Evolutionary conservation across 2,797 vertebrate species (phyloP).

Genomic region (Sitta carolinensis): DNA sequence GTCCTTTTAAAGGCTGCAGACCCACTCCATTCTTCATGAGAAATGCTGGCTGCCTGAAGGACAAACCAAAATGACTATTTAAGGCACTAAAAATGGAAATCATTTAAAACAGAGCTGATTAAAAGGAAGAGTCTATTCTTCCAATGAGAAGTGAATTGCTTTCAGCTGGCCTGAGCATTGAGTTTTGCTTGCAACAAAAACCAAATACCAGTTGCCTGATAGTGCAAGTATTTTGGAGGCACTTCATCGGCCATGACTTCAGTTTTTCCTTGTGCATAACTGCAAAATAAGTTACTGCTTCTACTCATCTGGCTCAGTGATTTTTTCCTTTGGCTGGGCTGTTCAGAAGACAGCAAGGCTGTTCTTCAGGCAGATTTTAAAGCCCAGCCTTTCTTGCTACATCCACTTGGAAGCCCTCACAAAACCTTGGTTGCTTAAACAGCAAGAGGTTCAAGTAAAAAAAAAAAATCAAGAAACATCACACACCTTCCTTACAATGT

Average conservation of each 20-base stretch:
- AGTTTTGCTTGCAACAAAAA: not conserved
- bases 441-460: not conserved
- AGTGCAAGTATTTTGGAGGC: constrained; percentile 29
- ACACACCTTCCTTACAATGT: not conserved
- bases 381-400: not conserved
- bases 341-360: not conserved
- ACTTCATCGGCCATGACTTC: not conserved
- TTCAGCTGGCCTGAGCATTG: constrained; percentile 45
- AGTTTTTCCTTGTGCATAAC: not conserved
- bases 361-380: not conserved
- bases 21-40: constrained; percentile 9
- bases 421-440: not conserved
- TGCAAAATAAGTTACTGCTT: not conserved
- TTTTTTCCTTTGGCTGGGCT: not conserved
- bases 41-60: constrained; percentile 31
- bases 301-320: not conserved
- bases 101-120: constrained; percentile 53
- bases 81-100: constrained; percentile 59
- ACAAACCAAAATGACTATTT: constrained; percentile 52
- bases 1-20: constrained; percentile 38
- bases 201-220: constrained; percentile 30
- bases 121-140: constrained; percentile 52
- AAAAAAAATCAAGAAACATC: not conserved
- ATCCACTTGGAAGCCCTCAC: not conserved
- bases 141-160: constrained; percentile 40